Percentiles rank a stretch among this genome's conserved stretches.
phyloP scores from a whole-genome alignment of 2,797 vertebrate species.

The Echeneis naucrates region DNA sequence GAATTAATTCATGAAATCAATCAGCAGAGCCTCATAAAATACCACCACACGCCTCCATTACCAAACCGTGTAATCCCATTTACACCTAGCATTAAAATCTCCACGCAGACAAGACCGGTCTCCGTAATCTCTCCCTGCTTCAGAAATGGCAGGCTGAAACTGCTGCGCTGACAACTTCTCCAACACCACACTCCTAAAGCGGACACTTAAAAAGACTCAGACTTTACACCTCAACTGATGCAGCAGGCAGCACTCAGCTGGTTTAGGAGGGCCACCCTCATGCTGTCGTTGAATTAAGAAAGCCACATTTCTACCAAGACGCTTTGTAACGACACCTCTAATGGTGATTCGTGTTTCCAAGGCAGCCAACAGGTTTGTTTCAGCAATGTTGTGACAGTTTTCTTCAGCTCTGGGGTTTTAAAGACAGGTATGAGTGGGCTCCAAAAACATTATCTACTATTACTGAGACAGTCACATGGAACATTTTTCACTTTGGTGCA shows the following conservation, averaged over 20 bases:
- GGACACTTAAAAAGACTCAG: conserved; percentile 15
- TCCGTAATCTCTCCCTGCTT: conserved; percentile 14
- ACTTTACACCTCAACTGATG: neutral
- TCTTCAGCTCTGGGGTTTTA: conserved; percentile 30
- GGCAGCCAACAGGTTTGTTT: conserved; percentile 9
- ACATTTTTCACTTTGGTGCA: conserved; percentile 25
- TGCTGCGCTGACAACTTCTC: conserved; percentile 8
- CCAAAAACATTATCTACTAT: conserved; percentile 37
- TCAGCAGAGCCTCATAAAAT: conserved; percentile 57
- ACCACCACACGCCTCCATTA: conserved; percentile 59
- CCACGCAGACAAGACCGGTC: conserved; percentile 38
- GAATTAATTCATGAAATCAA: conserved; percentile 72
- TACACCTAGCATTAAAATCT: conserved; percentile 59
- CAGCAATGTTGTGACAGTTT: neutral
- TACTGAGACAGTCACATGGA: conserved; percentile 61
- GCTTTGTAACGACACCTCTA: conserved; percentile 10
- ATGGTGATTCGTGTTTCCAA: conserved; percentile 23
- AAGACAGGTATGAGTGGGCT: conserved; percentile 20
- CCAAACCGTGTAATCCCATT: conserved; percentile 68
- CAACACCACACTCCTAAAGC: conserved; percentile 4
- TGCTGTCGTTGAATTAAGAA: conserved; percentile 24
- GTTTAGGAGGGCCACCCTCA: conserved; percentile 5
- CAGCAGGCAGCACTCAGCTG: conserved; percentile 1
- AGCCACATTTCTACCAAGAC: conserved; percentile 9
- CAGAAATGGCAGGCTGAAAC: conserved; percentile 16